phyloP scores from a whole-genome alignment of 2,113 vertebrate species.

The Rhinopomastus cyanomelas region DNA sequence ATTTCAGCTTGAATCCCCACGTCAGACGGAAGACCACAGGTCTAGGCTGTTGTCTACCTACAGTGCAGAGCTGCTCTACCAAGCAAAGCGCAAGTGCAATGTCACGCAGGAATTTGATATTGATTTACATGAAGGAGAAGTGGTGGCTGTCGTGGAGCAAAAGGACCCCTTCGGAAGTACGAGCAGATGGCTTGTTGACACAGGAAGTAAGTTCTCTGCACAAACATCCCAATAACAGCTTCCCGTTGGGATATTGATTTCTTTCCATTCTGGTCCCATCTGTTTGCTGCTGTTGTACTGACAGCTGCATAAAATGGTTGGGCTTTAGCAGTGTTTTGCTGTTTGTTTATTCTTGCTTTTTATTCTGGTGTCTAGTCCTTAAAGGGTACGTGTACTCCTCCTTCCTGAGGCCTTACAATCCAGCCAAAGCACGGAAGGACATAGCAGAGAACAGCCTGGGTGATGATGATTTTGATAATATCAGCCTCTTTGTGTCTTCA shows the following conservation, averaged over 20 bases:
- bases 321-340: not conserved
- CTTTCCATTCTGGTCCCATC: slow-evolving; percentile 31
- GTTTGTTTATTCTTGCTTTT: not conserved
- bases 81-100: slow-evolving; percentile 94
- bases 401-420: slow-evolving; percentile 92
- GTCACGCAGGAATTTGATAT: slow-evolving; percentile 91
- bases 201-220: slow-evolving; percentile 82
- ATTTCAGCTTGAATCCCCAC: slow-evolving; percentile 79
- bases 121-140: slow-evolving; percentile 89
- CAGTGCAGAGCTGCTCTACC: slow-evolving; percentile 77
- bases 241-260: slow-evolving; percentile 40
- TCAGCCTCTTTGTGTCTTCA: slow-evolving; percentile 90
- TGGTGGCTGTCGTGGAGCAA: slow-evolving; percentile 89
- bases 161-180: slow-evolving; percentile 88
- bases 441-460: slow-evolving; percentile 54
- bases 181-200: slow-evolving; percentile 94
- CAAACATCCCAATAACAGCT: slow-evolving; percentile 32
- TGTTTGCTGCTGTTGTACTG: slow-evolving; percentile 17
- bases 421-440: slow-evolving; percentile 76
- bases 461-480: slow-evolving; percentile 89
- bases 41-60: slow-evolving; percentile 79
- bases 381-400: slow-evolving; percentile 94
- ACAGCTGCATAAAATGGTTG: not conserved
- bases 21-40: slow-evolving; percentile 85
- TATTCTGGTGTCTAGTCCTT: slow-evolving; percentile 65